Evolutionary conservation across 2,113 vertebrate genomes (phyloP).

Genomic region (Rhinolophus ferrumequinum): DNA sequence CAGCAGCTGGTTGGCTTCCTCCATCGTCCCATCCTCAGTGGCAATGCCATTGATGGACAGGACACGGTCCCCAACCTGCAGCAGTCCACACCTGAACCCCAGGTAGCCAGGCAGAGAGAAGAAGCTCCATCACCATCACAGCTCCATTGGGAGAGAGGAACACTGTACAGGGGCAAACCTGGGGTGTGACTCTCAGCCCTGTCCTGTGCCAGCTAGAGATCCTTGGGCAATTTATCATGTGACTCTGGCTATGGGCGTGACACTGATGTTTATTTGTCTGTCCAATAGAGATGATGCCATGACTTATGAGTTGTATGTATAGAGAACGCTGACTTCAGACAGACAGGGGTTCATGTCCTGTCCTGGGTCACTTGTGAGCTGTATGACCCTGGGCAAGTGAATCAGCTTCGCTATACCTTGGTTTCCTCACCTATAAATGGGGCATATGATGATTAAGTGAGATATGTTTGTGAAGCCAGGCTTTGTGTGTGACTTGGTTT

Average conservation of each 20-base stretch:
- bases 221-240: fast-evolving
- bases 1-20: constrained; percentile 97
- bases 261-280: not conserved
- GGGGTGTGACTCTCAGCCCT: not conserved
- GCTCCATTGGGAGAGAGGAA: not conserved
- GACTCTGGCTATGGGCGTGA: not conserved
- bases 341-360: not conserved
- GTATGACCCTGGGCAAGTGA: not conserved
- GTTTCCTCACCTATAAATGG: not conserved
- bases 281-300: not conserved
- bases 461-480: not conserved
- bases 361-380: not conserved
- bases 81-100: constrained; percentile 92
- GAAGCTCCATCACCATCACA: not conserved
- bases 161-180: fast-evolving
- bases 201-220: fast-evolving
- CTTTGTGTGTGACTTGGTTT: not conserved
- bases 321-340: not conserved
- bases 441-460: not conserved
- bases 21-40: constrained; percentile 96
- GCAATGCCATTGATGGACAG: constrained; percentile 95
- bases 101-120: not conserved
- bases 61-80: constrained; percentile 96
- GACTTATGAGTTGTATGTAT: fast-evolving
- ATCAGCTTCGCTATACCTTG: not conserved